Base-by-base conservation (phyloP, 2,113 vertebrate species). In the Amphiprion percula region DNA sequence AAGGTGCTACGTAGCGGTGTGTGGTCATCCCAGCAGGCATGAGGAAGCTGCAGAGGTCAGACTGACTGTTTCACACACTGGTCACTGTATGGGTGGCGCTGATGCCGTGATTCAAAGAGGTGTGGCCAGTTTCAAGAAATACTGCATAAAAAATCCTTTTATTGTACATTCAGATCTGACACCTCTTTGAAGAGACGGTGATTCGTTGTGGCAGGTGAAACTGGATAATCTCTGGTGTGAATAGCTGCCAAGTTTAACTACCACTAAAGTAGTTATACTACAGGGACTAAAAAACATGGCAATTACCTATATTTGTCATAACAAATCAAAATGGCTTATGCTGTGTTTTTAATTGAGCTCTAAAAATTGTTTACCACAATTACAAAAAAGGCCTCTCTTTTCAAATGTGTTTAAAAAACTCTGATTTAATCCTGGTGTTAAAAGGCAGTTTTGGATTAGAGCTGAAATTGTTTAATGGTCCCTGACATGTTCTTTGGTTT, bases 1-100 rank as follows among this genome's bases (percentile, higher is more conserved):
- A 95, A 83, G 78, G 81, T 81, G 46, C 59, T 47, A 60, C 73
- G 60, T 11, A 71, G 41, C 19, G 7, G 39, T 44, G 3, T 19
- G 26, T 60, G 23, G 54, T 67, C 15, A 30, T 84, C 59, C 68
- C 62, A 67, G 82, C 56, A 24, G 64, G 33, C 74, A 47, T 10
- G 33, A 68, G 74, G 55, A 87, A 84, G 67, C 14, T 26, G 56
- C 54, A 50, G 50, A 81, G 79, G 49, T 87, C 63, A 76, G 50
- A 37, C 41, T 9, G 15, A 41, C 41, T 6, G 15, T 16, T 49
- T 68, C 30, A 54, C 33, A 37, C 49, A 30, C 16, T 47, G 10
- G 59, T 56, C 39, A 71, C 10, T 19, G 5, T 63, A 9, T 59
- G 41, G 4, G 72, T 2, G 7, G 44, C 56, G 46, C 49, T 1